phyloP scores from a whole-genome alignment of 2,888 invertebrate genomes.

The Epirrhoe tristata region DNA sequence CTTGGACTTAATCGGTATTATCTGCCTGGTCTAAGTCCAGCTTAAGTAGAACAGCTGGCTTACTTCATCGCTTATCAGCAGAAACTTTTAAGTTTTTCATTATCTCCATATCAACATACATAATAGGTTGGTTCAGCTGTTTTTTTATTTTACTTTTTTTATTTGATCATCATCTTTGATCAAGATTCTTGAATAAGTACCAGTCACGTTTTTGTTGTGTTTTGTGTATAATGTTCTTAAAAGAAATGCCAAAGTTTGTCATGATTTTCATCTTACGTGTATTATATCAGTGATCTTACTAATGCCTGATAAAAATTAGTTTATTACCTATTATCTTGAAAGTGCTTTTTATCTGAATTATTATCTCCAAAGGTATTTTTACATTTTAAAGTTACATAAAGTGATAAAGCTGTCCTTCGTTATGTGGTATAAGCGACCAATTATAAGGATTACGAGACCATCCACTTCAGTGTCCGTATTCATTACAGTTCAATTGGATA shows the following conservation, averaged over 20 bases:
- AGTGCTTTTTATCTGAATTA: no score
- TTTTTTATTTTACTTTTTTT: neutral
- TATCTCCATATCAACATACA: neutral
- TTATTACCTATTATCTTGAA: no score
- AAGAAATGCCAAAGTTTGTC: no score
- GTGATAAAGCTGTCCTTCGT: constrained; percentile 18
- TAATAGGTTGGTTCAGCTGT: neutral
- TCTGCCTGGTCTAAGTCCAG: constrained; percentile 31
- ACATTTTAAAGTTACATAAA: neutral
- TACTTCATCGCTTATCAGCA: neutral
- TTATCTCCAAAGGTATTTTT: no score
- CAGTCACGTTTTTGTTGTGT: no score
- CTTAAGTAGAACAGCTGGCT: constrained; percentile 7
- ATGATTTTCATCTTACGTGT: no score
- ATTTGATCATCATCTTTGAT: no score
- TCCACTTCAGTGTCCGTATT: constrained; percentile 29
- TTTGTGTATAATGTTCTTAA: no score
- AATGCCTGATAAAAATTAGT: no score
- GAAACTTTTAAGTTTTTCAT: neutral
- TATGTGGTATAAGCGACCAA: constrained; percentile 42
- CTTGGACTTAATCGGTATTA: constrained; percentile 43
- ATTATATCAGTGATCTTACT: no score
- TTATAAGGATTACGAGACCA: constrained; percentile 46
- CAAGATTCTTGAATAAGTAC: no score
- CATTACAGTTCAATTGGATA: constrained; percentile 39